Percentiles rank a stretch among this genome's conserved stretches.
These are phyloP conservation scores for Eudiplozoon nipponicum DNA, from an alignment of 2,888 invertebrate genomes.

Conservation along the genomic window DNA sequence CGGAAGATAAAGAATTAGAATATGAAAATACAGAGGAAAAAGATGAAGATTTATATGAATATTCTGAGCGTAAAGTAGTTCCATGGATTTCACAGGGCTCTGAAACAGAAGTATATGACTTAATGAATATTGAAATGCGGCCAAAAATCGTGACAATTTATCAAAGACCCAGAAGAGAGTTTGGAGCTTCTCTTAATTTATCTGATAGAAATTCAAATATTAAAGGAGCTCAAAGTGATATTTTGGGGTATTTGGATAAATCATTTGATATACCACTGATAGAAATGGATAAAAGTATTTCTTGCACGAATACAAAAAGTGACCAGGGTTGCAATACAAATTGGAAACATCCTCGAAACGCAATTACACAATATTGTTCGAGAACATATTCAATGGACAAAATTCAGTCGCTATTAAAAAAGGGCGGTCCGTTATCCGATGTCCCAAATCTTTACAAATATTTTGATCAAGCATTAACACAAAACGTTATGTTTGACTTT, in stretches of 20 bases:
- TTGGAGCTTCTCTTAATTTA: conserved; percentile 23
- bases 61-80: conserved; percentile 25
- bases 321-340: conserved; percentile 22
- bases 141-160: conserved; percentile 22
- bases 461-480: conserved; percentile 25
- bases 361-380: conserved; percentile 24
- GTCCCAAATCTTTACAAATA: neutral
- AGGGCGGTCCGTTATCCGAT: neutral
- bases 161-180: conserved; percentile 19
- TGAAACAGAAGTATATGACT: conserved; percentile 25
- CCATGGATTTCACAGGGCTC: conserved; percentile 25
- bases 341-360: conserved; percentile 25
- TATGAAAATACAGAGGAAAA: conserved; percentile 17
- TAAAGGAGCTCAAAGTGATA: conserved; percentile 25
- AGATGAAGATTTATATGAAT: conserved; percentile 22
- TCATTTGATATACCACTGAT: conserved; percentile 21
- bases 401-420: conserved; percentile 18
- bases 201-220: conserved; percentile 23
- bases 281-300: conserved; percentile 21
- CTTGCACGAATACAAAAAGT: neutral
- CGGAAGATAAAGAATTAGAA: conserved; percentile 15
- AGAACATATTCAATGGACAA: conserved; percentile 22
- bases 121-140: conserved; percentile 4
- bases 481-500: conserved; percentile 28
- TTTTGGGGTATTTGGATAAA: conserved; percentile 22